These are phyloP conservation scores for Pardalotus punctatus DNA, from an alignment of 2,113 vertebrate species.

Conservation along the genomic window DNA sequence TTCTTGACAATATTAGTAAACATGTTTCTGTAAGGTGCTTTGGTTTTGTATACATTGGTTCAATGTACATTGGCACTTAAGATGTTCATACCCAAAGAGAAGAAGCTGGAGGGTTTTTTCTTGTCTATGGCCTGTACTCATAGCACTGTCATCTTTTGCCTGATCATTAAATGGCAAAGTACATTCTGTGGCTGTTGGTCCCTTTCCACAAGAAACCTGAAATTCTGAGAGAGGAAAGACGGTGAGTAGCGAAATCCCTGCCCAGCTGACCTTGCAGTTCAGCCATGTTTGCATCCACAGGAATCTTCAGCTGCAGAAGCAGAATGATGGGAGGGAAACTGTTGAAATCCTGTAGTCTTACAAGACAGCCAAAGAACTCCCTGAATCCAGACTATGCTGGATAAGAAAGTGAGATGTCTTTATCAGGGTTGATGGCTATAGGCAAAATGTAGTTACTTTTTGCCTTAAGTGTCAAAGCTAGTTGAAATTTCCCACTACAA, in stretches of 20 bases:
- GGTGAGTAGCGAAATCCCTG: background rate
- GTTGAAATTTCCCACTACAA: background rate
- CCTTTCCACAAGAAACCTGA: background rate
- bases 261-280: background rate
- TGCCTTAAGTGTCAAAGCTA: background rate
- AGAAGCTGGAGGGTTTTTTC: background rate
- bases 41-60: background rate
- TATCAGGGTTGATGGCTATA: background rate
- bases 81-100: background rate
- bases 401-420: background rate
- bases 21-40: background rate
- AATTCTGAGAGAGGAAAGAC: background rate
- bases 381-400: background rate
- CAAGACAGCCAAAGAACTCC: background rate
- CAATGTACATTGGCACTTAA: background rate
- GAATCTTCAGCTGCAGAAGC: background rate
- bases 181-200: rapidly evolving
- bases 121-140: background rate
- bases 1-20: background rate
- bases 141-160: background rate
- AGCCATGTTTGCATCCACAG: background rate
- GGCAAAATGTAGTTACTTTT: background rate
- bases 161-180: background rate
- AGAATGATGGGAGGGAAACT: background rate
- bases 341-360: background rate